Evolutionary conservation across 1,140 invertebrate species (phyloP), one percentile per base, ranked within the genome.

Genomic region (Helicoverpa armigera): DNA sequence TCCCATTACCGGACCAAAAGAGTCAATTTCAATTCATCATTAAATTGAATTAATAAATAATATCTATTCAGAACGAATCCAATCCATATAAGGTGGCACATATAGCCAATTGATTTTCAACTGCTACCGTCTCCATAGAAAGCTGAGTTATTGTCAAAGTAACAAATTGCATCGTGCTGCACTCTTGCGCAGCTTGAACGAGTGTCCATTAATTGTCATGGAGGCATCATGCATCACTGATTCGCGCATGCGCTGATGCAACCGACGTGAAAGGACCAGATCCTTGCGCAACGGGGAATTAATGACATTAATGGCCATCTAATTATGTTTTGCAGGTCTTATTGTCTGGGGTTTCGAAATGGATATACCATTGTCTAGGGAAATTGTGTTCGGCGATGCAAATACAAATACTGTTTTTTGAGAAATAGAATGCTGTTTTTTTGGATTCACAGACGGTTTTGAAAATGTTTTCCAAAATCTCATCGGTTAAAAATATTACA

Each of bases 191-290:
- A 56, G 54, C 43, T 79, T 79, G 78, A 73, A 16, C 67, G 50
- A 70, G 51, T 60, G 54, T 70, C 67, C 69, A 79, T 79, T 70
- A 79, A 79, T 79, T 72, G 69, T 79, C 81, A 84, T 83, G 61
- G 78, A 74, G 61, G 79, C 51, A 84, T 85, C 84, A 83, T 80
- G 84, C 81, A 83, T 78, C 81, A 67, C 74, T 77, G 82, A 80
- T 83, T 70, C 78, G 56, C 72, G 61, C 53, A 67, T 67, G 53
- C 76, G 63, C 51, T 84, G 82, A 80, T 80, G 85, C 84, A 85
- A 82, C 80, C 14, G 67, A 84, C 83, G 83, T 87, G 86, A 87
- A 87, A 85, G 86, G 83, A 81, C 60, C 75, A 82, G 80, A 65
- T 60, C 60, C 65, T 83, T 85, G 78, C 74, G 72, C 79, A 82